A percentile compares a stretch with the other conserved stretches of the same genome.
phyloP scores from a whole-genome alignment of 2,113 vertebrate species.

The Ahaetulla prasina region DNA sequence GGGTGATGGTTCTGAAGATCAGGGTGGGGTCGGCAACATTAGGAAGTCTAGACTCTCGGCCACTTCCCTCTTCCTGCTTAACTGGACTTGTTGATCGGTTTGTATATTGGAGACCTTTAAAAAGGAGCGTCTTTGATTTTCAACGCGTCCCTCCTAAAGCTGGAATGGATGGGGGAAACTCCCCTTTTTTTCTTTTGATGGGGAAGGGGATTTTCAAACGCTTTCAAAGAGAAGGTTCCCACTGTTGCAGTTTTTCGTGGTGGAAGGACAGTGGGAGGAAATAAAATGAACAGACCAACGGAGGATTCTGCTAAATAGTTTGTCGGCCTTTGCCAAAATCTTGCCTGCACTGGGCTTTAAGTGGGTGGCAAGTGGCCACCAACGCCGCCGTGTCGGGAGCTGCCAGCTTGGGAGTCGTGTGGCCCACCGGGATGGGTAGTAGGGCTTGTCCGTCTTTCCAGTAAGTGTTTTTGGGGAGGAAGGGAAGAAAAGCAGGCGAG shows the following conservation, averaged over 20 bases:
- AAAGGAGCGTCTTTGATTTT: neutral
- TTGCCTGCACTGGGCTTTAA: neutral
- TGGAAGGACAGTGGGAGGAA: neutral
- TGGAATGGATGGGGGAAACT: neutral
- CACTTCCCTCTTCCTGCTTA: neutral
- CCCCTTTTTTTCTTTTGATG: too few relatives aligned
- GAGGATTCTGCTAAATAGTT: neutral
- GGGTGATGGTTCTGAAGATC: neutral
- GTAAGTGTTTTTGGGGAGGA: accelerated
- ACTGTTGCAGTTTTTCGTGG: neutral
- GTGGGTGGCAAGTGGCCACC: neutral
- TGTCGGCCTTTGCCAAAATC: neutral
- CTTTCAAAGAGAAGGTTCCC: neutral
- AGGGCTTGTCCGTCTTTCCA: neutral
- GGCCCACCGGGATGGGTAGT: too few relatives aligned
- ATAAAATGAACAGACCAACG: neutral
- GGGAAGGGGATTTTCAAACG: neutral
- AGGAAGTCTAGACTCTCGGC: neutral
- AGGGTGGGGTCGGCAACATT: neutral
- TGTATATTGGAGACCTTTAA: neutral
- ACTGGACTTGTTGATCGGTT: neutral
- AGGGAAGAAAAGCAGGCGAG: neutral
- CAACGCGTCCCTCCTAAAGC: neutral
- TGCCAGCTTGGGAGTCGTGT: neutral
- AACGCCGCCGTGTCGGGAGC: neutral